Evolutionary conservation across 2,888 invertebrate species (phyloP).

Genomic region (Zootermopsis nevadensis): DNA sequence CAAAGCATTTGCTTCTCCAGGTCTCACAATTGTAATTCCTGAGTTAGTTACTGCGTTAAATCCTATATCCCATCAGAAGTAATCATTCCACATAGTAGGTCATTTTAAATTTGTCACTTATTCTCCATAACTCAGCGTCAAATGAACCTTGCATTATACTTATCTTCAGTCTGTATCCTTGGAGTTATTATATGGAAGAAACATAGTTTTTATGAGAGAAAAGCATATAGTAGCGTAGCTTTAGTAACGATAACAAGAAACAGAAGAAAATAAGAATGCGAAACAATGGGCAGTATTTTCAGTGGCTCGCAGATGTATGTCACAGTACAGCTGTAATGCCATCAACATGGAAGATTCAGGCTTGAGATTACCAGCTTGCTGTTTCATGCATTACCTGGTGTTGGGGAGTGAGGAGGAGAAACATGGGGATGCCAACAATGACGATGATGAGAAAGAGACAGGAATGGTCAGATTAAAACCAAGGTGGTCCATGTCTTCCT

Average conservation of each 20-base stretch:
- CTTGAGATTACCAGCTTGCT: neutral
- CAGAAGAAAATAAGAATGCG: neutral
- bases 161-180: too few species aligned
- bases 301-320: neutral
- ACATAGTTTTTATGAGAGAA: neutral
- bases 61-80: too few species aligned
- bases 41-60: too few species aligned
- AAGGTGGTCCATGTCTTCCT: slow-evolving; percentile 21
- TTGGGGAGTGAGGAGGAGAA: neutral
- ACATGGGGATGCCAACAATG: slow-evolving; percentile 35
- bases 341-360: neutral
- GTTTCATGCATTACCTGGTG: slow-evolving; percentile 4
- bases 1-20: too few species aligned
- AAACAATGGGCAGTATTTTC: slow-evolving; percentile 12
- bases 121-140: too few species aligned
- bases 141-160: too few species aligned
- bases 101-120: too few species aligned
- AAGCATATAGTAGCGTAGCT: neutral
- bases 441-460: neutral
- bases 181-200: neutral
- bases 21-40: too few species aligned
- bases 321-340: neutral
- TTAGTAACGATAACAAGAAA: neutral
- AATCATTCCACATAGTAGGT: too few species aligned
- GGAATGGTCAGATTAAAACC: slow-evolving; percentile 18